Conservation (phyloP, 2,888 invertebrate genomes). For the Mactromeris polynyma region DNA sequence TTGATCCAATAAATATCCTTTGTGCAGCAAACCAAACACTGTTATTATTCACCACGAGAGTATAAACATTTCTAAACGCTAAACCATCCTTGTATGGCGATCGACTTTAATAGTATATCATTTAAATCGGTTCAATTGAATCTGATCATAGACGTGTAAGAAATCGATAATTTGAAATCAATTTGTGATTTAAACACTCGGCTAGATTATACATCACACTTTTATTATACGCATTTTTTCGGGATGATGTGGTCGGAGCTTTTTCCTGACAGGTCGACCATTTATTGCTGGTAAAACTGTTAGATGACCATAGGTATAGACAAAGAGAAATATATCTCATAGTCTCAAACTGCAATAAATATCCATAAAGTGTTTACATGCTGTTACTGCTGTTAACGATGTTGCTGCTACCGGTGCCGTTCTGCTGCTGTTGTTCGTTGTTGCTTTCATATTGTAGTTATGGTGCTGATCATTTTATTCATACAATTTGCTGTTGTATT, state of each 20-base stretch:
- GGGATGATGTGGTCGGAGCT: neutral
- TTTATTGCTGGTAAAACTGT: too few species aligned
- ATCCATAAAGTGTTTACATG: too few species aligned
- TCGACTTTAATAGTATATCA: neutral
- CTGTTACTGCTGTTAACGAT: too few species aligned
- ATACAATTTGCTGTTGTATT: too few species aligned
- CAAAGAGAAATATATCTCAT: too few species aligned
- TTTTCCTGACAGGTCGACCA: too few species aligned
- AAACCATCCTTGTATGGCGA: neutral
- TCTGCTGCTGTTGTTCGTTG: too few species aligned
- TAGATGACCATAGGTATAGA: too few species aligned
- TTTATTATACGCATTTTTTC: neutral
- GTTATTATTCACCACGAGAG: neutral
- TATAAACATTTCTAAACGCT: neutral
- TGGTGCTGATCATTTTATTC: too few species aligned
- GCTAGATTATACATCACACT: neutral
- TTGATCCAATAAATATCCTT: neutral
- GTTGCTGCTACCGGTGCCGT: too few species aligned
- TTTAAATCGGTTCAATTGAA: slow-evolving; percentile 1
- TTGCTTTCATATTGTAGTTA: too few species aligned
- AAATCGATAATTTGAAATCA: neutral
- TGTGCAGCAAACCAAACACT: neutral
- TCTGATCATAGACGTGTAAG: neutral
- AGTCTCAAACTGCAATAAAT: too few species aligned
- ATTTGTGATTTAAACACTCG: neutral